Evolutionary conservation across 2,113 vertebrate genomes (phyloP).

Genomic region (Hippocampus barbouri): DNA sequence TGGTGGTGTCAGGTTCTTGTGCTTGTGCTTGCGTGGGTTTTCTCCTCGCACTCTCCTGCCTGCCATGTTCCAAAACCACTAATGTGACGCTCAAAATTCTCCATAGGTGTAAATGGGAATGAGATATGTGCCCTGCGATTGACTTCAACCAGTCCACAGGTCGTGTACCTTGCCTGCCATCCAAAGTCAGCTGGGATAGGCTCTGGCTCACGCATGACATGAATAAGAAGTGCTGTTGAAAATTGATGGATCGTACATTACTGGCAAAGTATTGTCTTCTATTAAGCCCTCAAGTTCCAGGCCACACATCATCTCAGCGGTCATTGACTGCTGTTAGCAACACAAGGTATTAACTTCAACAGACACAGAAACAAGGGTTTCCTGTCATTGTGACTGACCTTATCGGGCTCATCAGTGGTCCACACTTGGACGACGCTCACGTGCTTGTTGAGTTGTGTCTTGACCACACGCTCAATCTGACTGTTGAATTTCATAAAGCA

Average conservation of each 20-base stretch:
- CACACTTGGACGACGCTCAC: slow-evolving; percentile 76
- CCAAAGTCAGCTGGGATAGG: background rate
- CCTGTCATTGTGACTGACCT: slow-evolving; percentile 70
- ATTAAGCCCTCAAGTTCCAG: no score
- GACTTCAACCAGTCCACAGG: background rate
- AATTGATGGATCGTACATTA: background rate
- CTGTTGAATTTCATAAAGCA: slow-evolving; percentile 86
- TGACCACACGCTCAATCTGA: slow-evolving; percentile 77
- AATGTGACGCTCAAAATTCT: no score
- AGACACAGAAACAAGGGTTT: background rate
- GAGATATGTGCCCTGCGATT: background rate
- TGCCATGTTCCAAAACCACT: no score
- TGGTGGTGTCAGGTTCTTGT: no score
- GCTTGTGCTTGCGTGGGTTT: no score
- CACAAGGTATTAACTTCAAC: background rate
- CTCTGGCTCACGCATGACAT: background rate
- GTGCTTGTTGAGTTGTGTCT: slow-evolving; percentile 77
- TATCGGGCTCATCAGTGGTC: slow-evolving; percentile 66
- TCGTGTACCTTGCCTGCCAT: background rate
- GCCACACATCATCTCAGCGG: background rate
- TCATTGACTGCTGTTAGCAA: background rate
- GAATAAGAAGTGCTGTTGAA: background rate
- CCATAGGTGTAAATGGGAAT: background rate
- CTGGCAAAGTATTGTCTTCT: no score
- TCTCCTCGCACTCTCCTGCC: no score